These are phyloP conservation scores for Callionymus lyra DNA, from an alignment of 2,113 vertebrate genomes.

Conservation along the genomic window DNA sequence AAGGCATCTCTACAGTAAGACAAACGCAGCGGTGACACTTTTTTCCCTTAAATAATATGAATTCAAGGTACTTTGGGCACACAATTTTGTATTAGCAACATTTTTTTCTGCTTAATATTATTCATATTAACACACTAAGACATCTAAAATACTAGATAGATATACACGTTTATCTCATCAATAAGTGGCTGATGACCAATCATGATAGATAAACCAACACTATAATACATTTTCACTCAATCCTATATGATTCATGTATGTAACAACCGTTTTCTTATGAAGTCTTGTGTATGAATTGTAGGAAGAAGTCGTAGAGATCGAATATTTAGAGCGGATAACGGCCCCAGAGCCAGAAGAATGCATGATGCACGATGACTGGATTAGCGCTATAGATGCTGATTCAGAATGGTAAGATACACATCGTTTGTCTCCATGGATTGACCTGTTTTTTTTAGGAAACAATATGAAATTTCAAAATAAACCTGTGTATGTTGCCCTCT, in stretches of 20 bases:
- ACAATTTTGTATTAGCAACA: too few species aligned
- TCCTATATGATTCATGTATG: neutral
- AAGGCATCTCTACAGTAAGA: conserved; percentile 86
- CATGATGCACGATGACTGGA: conserved; percentile 96
- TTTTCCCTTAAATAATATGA: too few species aligned
- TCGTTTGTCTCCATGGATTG: neutral
- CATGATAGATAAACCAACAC: too few species aligned
- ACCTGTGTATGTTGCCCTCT: neutral
- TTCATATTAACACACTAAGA: neutral
- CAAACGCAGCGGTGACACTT: neutral
- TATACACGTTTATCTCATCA: too few species aligned
- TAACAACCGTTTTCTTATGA: too few species aligned
- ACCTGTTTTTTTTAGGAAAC: too few species aligned
- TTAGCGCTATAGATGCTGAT: conserved; percentile 82
- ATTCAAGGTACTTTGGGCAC: too few species aligned
- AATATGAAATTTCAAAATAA: too few species aligned
- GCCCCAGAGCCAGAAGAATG: conserved; percentile 93
- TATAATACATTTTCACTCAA: too few species aligned
- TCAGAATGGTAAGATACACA: conserved; percentile 77
- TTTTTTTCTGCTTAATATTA: neutral
- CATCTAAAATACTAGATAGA: too few species aligned
- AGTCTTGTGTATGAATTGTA: conserved; percentile 44
- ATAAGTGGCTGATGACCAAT: too few species aligned
- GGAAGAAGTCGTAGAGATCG: conserved; percentile 96
- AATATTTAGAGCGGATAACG: conserved; percentile 87